These are phyloP conservation scores for Xestoiulus laeticollis DNA, from an alignment of 2,888 invertebrate genomes.

Conservation along the genomic window DNA sequence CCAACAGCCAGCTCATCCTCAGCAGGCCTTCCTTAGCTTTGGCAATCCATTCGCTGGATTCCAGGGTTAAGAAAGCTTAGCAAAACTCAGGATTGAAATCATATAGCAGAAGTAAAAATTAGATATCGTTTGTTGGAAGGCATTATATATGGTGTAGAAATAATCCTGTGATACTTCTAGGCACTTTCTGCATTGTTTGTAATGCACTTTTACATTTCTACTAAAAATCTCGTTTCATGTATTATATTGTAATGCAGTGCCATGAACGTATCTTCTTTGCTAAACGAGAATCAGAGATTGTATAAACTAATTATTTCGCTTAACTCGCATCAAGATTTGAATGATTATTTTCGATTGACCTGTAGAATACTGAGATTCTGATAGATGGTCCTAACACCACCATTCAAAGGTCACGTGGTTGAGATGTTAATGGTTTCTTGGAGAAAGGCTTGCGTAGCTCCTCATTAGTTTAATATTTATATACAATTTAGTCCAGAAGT, in stretches of 20 bases:
- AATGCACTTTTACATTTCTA: not conserved
- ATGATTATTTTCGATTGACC: not conserved
- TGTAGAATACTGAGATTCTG: not conserved
- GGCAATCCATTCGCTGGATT: conserved; percentile 42
- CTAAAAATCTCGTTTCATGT: conserved; percentile 25
- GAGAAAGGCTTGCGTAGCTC: not conserved
- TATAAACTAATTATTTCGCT: conserved; percentile 27
- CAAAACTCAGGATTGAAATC: conserved; percentile 8
- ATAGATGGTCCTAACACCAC: too few relatives aligned
- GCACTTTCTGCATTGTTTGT: not conserved
- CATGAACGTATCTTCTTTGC: not conserved
- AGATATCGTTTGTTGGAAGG: conserved; percentile 35
- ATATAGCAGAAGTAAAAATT: not conserved
- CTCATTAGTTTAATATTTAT: conserved; percentile 31
- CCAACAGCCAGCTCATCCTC: conserved; percentile 15
- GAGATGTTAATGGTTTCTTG: not conserved
- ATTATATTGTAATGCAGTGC: not conserved
- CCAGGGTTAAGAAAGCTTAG: conserved; percentile 28
- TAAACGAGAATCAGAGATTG: not conserved
- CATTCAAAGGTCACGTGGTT: too few relatives aligned
- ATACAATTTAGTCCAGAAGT: not conserved
- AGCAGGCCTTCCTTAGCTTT: conserved; percentile 35
- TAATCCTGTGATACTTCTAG: conserved; percentile 31
- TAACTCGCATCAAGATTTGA: conserved; percentile 19
- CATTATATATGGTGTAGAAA: conserved; percentile 28